These are phyloP conservation scores for Amphiprion percula DNA, from an alignment of 2,113 vertebrate species.

Conservation along the genomic window DNA sequence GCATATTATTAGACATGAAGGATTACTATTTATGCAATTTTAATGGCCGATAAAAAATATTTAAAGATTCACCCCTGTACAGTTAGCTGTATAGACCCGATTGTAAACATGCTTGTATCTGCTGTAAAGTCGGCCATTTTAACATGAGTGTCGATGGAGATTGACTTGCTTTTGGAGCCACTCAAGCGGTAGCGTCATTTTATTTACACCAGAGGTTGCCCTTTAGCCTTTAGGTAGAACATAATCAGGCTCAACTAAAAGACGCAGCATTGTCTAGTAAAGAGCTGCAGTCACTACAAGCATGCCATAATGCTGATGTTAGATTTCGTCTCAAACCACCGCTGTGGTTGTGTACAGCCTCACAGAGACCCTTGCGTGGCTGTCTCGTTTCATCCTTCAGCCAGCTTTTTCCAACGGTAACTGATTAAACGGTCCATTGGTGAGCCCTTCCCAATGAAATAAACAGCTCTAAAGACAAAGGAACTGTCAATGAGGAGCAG, in stretches of 20 bases:
- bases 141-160: no score
- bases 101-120: no score
- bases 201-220: no score
- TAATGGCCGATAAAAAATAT: no score
- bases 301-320: conserved; percentile 10
- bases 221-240: no score
- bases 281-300: background rate
- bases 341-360: background rate
- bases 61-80: no score
- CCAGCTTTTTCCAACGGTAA: conserved; percentile 2
- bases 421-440: conserved; percentile 4
- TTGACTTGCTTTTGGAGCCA: no score
- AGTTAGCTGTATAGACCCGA: no score
- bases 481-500: background rate
- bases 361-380: background rate
- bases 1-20: no score
- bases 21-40: no score
- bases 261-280: background rate
- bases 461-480: conserved; percentile 9
- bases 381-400: conserved; percentile 11
- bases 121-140: no score
- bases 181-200: no score
- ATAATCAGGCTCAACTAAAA: background rate
- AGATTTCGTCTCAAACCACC: background rate
- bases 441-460: background rate